Evolutionary conservation across 2,888 invertebrate species (phyloP).

Genomic region (Lasioglossum marginatum): DNA sequence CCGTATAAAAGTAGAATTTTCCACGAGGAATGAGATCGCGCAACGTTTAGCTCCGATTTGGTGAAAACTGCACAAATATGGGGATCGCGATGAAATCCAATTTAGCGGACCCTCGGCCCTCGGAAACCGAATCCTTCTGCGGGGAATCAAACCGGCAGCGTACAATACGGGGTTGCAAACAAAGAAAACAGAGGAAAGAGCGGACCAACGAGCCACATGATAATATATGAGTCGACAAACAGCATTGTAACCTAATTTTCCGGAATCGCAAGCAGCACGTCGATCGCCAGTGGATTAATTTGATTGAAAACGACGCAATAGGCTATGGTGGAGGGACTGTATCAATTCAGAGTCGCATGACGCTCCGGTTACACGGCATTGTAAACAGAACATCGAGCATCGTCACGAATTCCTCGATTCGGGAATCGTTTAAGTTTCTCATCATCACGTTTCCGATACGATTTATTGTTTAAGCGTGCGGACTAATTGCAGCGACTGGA

Average conservation of each 20-base stretch:
- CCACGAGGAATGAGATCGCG: too few species aligned
- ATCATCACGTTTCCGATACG: slow-evolving; percentile 4
- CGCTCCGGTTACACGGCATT: slow-evolving; percentile 38
- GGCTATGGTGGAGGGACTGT: slow-evolving; percentile 25
- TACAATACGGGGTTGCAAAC: neutral
- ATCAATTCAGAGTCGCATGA: slow-evolving; percentile 35
- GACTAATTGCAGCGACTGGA: neutral
- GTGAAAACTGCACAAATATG: slow-evolving; percentile 16
- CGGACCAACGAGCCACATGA: neutral
- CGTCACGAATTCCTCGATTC: slow-evolving; percentile 29
- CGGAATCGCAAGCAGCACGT: slow-evolving; percentile 27
- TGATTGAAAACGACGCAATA: slow-evolving; percentile 38
- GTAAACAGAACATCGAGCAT: slow-evolving; percentile 45
- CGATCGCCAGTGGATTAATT: slow-evolving; percentile 50
- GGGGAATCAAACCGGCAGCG: neutral
- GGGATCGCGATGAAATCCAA: slow-evolving; percentile 27
- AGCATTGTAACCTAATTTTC: slow-evolving; percentile 59
- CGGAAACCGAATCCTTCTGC: slow-evolving; percentile 26
- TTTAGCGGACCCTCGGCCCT: slow-evolving; percentile 12
- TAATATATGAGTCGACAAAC: slow-evolving; percentile 38
- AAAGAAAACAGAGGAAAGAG: slow-evolving; percentile 2
- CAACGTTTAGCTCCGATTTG: neutral
- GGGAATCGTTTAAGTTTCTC: slow-evolving; percentile 43
- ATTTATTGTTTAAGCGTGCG: slow-evolving; percentile 31
- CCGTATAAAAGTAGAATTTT: neutral